Evolutionary conservation across 2,113 vertebrate species (phyloP), one percentile per base, ranked within the genome.

Genomic region (Sebastes schlegelii): DNA sequence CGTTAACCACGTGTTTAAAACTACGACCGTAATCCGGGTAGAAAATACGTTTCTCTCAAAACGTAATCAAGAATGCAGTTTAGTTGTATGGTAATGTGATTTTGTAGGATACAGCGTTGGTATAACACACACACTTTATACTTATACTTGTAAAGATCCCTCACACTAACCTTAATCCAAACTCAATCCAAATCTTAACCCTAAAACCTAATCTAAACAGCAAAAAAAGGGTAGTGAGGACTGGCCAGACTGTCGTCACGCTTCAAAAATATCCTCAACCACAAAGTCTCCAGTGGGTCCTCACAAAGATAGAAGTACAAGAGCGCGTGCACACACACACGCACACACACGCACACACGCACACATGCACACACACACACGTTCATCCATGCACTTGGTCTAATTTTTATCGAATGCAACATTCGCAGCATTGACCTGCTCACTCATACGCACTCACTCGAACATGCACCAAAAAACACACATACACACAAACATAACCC

Each of bases 371-470:
- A 40, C 52, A 63, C 66, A 68, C 61, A 75, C 54, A 61, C 61
- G 62, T 62, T 48, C 74, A 80, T 51, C 55, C 55, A 74, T 85
- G 72, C 77, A 73, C 75, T 68, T 63, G 49, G 60, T 89, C 86
- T 85, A 61, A 79, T 86, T 89, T 88, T 52, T 86, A 85, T 83
- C 40, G 62, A 84, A 82, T 79, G 77, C 73, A 86, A 69, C 86
- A 79, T 85, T 91, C 74, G 90, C 85, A 68, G 63, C 71, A 88
- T 87, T 90, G 83, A 91, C 82, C 76, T 82, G 86, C 90, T 87
- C 89, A 78, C 57, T 90, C 80, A 86, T 57, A 87, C 26, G 67
- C 80, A 77, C 67, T 82, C 68, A 10, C 81, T 71, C 9, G 34
- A 40, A 79, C 72, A 89, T 57, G 83, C 88, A 79, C 79, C 73